phyloP scores from a whole-genome alignment of 1,140 invertebrate species.

The Rhagoletis zephyria region DNA sequence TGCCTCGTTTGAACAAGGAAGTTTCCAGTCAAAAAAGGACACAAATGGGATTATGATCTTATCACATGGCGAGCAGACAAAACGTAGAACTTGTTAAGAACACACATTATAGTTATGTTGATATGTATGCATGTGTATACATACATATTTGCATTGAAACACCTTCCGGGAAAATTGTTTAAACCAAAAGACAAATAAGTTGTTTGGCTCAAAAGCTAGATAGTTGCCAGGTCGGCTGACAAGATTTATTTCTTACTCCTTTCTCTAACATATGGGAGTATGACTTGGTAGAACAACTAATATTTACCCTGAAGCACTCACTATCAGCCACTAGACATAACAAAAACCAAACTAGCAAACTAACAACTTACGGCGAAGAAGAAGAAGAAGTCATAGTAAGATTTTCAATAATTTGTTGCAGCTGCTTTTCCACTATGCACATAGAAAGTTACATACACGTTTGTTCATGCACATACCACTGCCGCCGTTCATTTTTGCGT shows the following conservation, averaged over 20 bases:
- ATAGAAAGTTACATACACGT: not conserved
- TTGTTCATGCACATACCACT: not conserved
- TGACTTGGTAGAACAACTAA: constrained; percentile 9
- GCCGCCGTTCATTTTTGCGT: not conserved
- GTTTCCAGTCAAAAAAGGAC: constrained; percentile 61
- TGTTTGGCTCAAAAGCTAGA: constrained; percentile 58
- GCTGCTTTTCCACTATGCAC: not conserved
- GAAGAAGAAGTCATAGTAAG: constrained; percentile 44
- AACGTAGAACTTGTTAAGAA: not conserved
- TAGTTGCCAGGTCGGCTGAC: constrained; percentile 59
- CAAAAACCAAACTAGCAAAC: constrained; percentile 39
- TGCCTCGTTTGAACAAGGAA: constrained; percentile 11
- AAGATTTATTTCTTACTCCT: constrained; percentile 70
- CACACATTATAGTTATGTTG: not conserved
- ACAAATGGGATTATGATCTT: constrained; percentile 74
- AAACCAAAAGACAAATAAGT: constrained; percentile 54
- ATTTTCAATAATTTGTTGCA: constrained; percentile 44
- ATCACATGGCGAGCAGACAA: constrained; percentile 70
- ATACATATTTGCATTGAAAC: not conserved
- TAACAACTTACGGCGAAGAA: not conserved
- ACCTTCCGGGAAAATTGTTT: constrained; percentile 34
- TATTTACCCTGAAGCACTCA: constrained; percentile 1
- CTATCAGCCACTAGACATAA: constrained; percentile 2
- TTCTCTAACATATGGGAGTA: too few species aligned
- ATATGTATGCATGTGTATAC: not conserved